Conservation (phyloP, 92 coral and sea anemone species). For the Porites divaricata region DNA sequence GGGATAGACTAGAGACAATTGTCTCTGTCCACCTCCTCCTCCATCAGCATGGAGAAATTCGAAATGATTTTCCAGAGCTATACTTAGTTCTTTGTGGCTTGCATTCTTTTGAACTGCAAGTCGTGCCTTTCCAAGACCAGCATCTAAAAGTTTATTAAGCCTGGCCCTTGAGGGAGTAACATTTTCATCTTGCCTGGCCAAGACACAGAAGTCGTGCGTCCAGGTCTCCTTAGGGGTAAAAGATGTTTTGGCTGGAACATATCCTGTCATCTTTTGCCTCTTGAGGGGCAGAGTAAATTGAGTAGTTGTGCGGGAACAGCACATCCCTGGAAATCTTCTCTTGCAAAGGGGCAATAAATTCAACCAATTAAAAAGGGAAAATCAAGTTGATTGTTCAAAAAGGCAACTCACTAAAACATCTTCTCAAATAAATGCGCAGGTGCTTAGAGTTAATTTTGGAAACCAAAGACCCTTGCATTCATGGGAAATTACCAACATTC, state of each 20-base stretch:
- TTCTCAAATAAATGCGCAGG: neutral
- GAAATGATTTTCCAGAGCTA: conserved; percentile 19
- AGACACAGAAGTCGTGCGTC: conserved; percentile 50
- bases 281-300: conserved; percentile 22
- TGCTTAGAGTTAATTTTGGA: neutral
- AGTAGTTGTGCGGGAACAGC: conserved; percentile 12
- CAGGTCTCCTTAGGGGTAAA: conserved; percentile 40
- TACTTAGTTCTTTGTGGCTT: conserved; percentile 35
- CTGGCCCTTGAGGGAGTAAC: conserved; percentile 24
- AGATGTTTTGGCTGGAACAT: conserved; percentile 26
- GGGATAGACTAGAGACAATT: conserved; percentile 18
- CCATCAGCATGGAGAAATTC: conserved; percentile 37
- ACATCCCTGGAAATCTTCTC: conserved; percentile 46
- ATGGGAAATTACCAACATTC: neutral
- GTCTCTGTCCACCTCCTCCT: conserved; percentile 36
- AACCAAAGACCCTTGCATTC: conserved; percentile 2
- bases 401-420: neutral
- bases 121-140: conserved; percentile 43
- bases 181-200: conserved; percentile 12
- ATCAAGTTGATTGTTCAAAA: neutral
- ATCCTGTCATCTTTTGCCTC: conserved; percentile 32
- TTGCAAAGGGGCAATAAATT: conserved; percentile 16
- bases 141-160: conserved; percentile 11
- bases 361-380: conserved; percentile 1
- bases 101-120: conserved; percentile 31